Base-by-base conservation (phyloP, 2,888 invertebrate species). In the Lissonota sp. region DNA sequence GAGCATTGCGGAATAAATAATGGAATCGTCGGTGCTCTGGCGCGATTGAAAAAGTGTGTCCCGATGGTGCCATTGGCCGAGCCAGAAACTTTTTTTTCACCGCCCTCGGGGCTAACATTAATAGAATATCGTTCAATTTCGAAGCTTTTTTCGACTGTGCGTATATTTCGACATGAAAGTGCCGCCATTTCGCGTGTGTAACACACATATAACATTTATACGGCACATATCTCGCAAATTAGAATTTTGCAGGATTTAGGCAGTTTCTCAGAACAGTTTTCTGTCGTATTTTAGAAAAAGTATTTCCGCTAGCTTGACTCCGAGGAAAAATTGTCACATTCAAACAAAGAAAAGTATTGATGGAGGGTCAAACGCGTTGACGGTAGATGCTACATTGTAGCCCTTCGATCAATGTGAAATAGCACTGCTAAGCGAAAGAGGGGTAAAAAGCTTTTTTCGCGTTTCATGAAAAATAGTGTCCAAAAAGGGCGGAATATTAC, bases 51-150 rank as follows among this genome's bases (percentile, higher is more conserved):
- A 77, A 70, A 70, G 70, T 70, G 62, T 67, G 37, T 55, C 6
- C 16, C 44, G 7, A 39, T 46, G n/a, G 49, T n/a, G 16, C 26
- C 12, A 40, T 58, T 57, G 58, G 26, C 10, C 46, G 58, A 42
- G 55, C n/a, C 67, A 40, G 8, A 26, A 67, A 67, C 67, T 69
- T 78, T 72, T 72, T 57, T 63, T 42, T 60, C 8, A 7, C 10
- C n/a, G 12, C 58, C 39, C 14, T 10, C 42, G 16, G 14, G 42
- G 51, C 26, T 72, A 42, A 60, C 60, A 16, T 44, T 72, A 66
- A 66, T 71, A 37, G 62, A 67, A 73, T 73, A 79, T 79, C 51
- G 49, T 64, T 66, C 16, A 64, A 63, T 79, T 73, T 55, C 46
- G 40, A 73, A 73, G 66, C 53, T 46, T 67, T 79, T 78, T 49